phyloP scores from a whole-genome alignment of 2,888 invertebrate genomes.

The Priocnemis perturbator region DNA sequence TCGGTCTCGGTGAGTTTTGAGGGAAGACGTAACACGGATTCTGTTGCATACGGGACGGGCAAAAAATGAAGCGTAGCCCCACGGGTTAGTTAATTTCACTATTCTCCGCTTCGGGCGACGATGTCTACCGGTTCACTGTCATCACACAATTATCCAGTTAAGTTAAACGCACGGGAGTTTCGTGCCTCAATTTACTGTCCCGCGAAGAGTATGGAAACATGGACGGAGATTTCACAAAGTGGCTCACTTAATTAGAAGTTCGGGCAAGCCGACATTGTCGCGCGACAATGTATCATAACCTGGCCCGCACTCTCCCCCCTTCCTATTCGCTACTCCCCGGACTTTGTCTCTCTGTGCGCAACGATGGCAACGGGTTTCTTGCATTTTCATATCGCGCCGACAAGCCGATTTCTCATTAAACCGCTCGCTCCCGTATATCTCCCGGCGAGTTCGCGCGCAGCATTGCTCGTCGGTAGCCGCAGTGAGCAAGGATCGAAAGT shows the following conservation, averaged over 20 bases:
- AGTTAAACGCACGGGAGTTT: slow-evolving; percentile 33
- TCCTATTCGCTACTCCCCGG: no score
- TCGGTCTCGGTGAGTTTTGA: no score
- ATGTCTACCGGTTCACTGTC: background rate
- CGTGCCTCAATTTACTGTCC: slow-evolving; percentile 32
- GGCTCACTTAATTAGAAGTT: slow-evolving; percentile 44
- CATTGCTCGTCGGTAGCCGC: no score
- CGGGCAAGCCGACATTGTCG: slow-evolving; percentile 27
- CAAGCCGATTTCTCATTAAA: no score
- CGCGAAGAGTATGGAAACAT: slow-evolving; percentile 32
- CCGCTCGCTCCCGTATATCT: no score
- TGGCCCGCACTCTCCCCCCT: slow-evolving; percentile 4
- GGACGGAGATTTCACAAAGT: slow-evolving; percentile 34
- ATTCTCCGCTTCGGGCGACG: no score
- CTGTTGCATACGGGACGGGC: no score
- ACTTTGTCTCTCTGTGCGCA: slow-evolving; percentile 19
- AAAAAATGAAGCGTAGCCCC: no score
- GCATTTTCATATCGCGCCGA: slow-evolving; percentile 28
- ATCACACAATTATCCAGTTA: slow-evolving; percentile 26
- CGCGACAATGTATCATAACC: slow-evolving; percentile 37
- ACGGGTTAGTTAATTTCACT: no score
- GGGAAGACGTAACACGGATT: no score
- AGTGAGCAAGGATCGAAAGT: no score
- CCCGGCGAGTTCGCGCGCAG: no score
- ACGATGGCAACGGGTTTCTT: slow-evolving; percentile 26